Percentiles rank a stretch among this genome's conserved stretches.
phyloP scores from a whole-genome alignment of 2,888 invertebrate genomes.

The Synanthedon myopaeformis region DNA sequence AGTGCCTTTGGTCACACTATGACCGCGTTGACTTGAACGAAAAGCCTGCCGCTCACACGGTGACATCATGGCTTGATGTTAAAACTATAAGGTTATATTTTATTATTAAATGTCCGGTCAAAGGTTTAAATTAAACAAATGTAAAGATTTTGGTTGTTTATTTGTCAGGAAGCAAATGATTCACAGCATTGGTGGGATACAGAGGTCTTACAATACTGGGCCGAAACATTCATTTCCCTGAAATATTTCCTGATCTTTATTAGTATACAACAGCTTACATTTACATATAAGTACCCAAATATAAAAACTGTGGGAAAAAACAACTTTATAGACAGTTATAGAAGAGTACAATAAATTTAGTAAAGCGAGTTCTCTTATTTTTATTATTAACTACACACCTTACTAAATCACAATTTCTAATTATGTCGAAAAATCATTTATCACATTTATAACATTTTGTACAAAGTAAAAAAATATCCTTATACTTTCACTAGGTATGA shows the following conservation, averaged over 20 bases:
- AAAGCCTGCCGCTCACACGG: too few species aligned
- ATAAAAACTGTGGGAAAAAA: constrained; percentile 61
- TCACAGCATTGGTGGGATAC: constrained; percentile 71
- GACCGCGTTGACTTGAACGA: too few species aligned
- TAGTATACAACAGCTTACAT: constrained; percentile 60
- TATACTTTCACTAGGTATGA: constrained; percentile 54
- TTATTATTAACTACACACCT: constrained; percentile 57
- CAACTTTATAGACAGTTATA: constrained; percentile 51
- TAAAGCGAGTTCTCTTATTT: constrained; percentile 53
- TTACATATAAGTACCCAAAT: constrained; percentile 59
- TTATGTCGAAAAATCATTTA: constrained; percentile 64
- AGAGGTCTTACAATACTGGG: constrained; percentile 61
- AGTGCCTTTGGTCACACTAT: too few species aligned
- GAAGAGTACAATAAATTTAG: constrained; percentile 50
- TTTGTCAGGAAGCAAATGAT: constrained; percentile 69
- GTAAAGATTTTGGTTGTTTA: constrained; percentile 63
- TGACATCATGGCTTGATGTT: too few species aligned
- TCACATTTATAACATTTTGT: constrained; percentile 68
- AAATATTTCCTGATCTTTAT: constrained; percentile 35
- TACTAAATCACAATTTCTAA: constrained; percentile 67
- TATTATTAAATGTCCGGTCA: too few species aligned
- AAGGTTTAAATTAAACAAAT: constrained; percentile 14
- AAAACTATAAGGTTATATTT: too few species aligned
- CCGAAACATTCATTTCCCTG: constrained; percentile 57
- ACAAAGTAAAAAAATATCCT: constrained; percentile 68